Conservation (phyloP, 2,113 vertebrate species). For the Ginglymostoma cirratum region DNA sequence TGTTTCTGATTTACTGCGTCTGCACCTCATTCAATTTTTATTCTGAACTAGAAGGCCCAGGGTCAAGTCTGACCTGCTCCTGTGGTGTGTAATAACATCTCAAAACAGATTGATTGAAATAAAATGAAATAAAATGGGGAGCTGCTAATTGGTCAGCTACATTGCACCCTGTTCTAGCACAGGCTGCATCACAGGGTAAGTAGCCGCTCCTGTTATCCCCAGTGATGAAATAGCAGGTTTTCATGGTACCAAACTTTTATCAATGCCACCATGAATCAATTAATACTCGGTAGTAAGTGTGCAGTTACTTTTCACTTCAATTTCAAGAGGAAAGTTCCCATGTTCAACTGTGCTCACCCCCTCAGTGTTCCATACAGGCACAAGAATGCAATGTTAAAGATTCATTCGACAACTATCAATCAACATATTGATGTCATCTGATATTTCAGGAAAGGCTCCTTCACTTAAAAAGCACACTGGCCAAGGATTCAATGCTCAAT, state of each 20-base stretch:
- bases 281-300: not conserved
- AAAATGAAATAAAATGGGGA: too few relatives aligned
- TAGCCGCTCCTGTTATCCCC: not conserved
- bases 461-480: not conserved
- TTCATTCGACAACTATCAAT: not conserved
- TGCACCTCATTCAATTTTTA: too few relatives aligned
- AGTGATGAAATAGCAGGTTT: not conserved
- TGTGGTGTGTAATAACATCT: too few relatives aligned
- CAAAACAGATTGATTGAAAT: too few relatives aligned
- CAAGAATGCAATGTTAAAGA: not conserved
- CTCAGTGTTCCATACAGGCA: not conserved
- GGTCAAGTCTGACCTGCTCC: too few relatives aligned
- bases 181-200: too few relatives aligned
- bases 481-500: not conserved
- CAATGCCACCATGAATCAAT: not conserved
- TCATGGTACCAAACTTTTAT: not conserved
- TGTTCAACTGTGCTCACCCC: not conserved
- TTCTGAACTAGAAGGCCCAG: too few relatives aligned
- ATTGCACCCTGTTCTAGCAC: not conserved
- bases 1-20: too few relatives aligned
- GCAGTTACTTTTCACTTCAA: not conserved
- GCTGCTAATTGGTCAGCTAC: too few relatives aligned
- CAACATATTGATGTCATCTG: not conserved
- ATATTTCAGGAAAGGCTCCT: not conserved
- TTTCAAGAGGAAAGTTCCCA: not conserved